phyloP scores from a whole-genome alignment of 2,888 invertebrate species.

The Oxytorus armatus region DNA sequence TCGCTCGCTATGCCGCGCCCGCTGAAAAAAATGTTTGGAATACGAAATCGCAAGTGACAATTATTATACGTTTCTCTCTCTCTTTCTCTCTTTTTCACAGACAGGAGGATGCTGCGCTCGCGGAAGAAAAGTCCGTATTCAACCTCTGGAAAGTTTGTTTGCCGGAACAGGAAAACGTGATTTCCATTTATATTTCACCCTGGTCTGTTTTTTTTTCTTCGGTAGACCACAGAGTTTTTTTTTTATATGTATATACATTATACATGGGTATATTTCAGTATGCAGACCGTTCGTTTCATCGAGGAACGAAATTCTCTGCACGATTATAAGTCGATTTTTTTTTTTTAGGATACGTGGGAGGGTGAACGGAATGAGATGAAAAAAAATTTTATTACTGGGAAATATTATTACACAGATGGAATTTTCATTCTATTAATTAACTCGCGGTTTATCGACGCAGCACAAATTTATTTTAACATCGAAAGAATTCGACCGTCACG shows the following conservation, averaged over 20 bases:
- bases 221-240: slow-evolving; percentile 1
- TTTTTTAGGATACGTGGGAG: neutral
- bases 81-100: slow-evolving; percentile 2
- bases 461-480: no score
- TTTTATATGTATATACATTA: no score
- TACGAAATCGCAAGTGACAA: slow-evolving; percentile 56
- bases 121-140: slow-evolving; percentile 39
- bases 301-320: neutral
- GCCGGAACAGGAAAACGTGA: slow-evolving; percentile 52
- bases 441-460: slow-evolving; percentile 11
- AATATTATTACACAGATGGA: neutral
- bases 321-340: slow-evolving; percentile 5
- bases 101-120: slow-evolving; percentile 34
- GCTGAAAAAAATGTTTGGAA: slow-evolving; percentile 30
- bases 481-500: no score
- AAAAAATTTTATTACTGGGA: slow-evolving; percentile 15
- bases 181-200: slow-evolving; percentile 56
- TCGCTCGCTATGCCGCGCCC: neutral
- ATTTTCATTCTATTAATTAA: slow-evolving; percentile 28
- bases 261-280: neutral
- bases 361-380: neutral
- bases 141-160: slow-evolving; percentile 44
- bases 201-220: slow-evolving; percentile 20
- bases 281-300: slow-evolving; percentile 10
- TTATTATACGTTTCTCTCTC: slow-evolving; percentile 45